Evolutionary conservation across 2,797 vertebrate genomes (phyloP).

Genomic region (Darevskia nairensis): DNA sequence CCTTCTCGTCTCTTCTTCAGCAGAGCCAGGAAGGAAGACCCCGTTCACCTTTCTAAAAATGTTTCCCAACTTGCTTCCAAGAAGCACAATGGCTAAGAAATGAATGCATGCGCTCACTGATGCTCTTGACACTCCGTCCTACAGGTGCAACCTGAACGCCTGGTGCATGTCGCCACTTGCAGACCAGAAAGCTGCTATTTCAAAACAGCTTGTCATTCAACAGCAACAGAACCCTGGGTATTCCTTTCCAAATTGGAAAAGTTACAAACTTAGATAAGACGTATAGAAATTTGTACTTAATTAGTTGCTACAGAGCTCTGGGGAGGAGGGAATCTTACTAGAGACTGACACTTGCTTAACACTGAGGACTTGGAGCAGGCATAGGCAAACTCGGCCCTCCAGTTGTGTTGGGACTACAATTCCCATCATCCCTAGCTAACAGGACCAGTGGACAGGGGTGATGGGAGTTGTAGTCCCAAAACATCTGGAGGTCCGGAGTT

Average conservation of each 20-base stretch:
- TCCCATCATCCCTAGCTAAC: too few species aligned
- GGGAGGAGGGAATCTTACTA: background rate
- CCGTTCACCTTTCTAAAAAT: background rate
- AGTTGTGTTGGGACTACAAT: too few species aligned
- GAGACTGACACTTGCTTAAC: background rate
- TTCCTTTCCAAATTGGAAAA: constrained; percentile 26
- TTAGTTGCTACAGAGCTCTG: background rate
- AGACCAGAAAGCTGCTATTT: background rate
- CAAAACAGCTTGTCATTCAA: background rate
- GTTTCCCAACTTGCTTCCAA: background rate
- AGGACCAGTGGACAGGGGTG: too few species aligned
- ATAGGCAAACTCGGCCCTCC: too few species aligned
- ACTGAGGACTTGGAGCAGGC: too few species aligned
- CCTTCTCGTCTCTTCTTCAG: background rate
- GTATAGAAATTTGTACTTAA: constrained; percentile 7
- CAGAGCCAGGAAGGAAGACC: too few species aligned
- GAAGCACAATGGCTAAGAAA: background rate
- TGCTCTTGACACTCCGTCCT: background rate
- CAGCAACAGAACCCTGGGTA: background rate
- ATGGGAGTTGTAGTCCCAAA: too few species aligned
- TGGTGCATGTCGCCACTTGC: constrained; percentile 7
- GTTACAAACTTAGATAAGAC: background rate
- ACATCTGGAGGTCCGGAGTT: too few species aligned
- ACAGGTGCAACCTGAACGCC: background rate
- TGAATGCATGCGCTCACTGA: fast-evolving